phyloP scores from a whole-genome alignment of 2,797 vertebrate species.

The Microchirus variegatus region DNA sequence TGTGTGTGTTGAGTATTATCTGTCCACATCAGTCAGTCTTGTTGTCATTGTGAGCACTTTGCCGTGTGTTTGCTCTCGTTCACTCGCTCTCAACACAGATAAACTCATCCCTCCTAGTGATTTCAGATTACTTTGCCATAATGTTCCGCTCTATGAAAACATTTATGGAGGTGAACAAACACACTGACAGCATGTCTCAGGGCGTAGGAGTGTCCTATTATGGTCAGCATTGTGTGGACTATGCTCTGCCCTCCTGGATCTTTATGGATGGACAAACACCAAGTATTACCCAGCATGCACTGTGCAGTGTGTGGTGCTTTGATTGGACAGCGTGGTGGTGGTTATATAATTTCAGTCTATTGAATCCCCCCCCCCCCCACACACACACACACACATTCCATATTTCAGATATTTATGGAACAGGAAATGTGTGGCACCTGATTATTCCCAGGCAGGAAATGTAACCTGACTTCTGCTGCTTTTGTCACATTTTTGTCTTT shows the following conservation, averaged over 20 bases:
- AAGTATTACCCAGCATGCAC: slow-evolving; percentile 56
- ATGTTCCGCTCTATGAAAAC: slow-evolving; percentile 39
- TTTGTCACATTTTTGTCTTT: slow-evolving; percentile 45
- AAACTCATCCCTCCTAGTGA: slow-evolving; percentile 20
- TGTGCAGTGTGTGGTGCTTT: slow-evolving; percentile 47
- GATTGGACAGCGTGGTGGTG: slow-evolving; percentile 36
- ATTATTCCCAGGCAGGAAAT: slow-evolving; percentile 64
- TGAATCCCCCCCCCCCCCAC: slow-evolving; percentile 23
- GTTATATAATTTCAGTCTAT: slow-evolving; percentile 67
- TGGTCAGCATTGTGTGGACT: slow-evolving; percentile 55
- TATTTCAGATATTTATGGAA: slow-evolving; percentile 73
- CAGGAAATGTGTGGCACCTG: slow-evolving; percentile 74
- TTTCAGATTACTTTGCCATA: slow-evolving; percentile 17
- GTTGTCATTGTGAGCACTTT: slow-evolving; percentile 36
- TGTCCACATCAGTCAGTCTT: slow-evolving; percentile 34
- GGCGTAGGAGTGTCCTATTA: slow-evolving; percentile 37
- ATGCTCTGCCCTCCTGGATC: slow-evolving; percentile 61
- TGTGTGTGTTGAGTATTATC: slow-evolving; percentile 23
- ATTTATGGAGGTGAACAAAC: slow-evolving; percentile 63
- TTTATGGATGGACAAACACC: slow-evolving; percentile 76
- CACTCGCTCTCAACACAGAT: neutral
- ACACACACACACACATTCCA: slow-evolving; percentile 55
- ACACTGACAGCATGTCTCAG: slow-evolving; percentile 24
- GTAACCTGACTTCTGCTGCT: slow-evolving; percentile 39
- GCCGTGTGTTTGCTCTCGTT: slow-evolving; percentile 26